These are phyloP conservation scores for Propithecus perrieri DNA, from an alignment of 2,797 vertebrate species.

Conservation along the genomic window DNA sequence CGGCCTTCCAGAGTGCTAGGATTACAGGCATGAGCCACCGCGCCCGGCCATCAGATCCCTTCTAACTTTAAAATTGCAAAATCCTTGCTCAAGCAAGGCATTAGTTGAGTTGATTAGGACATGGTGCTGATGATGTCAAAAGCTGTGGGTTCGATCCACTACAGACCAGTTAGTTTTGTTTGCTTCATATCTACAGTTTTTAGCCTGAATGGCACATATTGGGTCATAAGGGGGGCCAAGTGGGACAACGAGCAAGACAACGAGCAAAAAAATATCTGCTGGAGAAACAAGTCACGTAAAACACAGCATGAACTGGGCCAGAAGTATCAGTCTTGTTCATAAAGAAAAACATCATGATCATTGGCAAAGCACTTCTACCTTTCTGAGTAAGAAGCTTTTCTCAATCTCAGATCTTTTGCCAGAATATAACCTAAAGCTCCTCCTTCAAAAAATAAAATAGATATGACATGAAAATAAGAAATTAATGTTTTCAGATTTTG, in stretches of 20 bases:
- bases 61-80: conserved; percentile 22
- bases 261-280: not conserved
- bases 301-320: not conserved
- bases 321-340: not conserved
- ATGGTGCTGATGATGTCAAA: not conserved
- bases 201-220: not conserved
- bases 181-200: not conserved
- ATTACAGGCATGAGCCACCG: too few species aligned
- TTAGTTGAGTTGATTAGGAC: not conserved
- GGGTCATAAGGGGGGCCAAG: not conserved
- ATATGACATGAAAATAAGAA: not conserved
- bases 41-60: not conserved
- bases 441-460: conserved; percentile 29
- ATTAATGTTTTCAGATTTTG: conserved; percentile 35
- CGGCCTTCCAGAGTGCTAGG: too few species aligned
- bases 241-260: not conserved
- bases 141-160: not conserved
- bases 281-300: not conserved
- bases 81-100: not conserved
- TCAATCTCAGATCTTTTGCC: conserved; percentile 3
- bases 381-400: not conserved
- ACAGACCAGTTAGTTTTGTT: not conserved
- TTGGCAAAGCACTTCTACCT: not conserved
- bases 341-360: not conserved
- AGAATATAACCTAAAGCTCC: conserved; percentile 35